Evolutionary conservation across 2,888 invertebrate species (phyloP), one percentile per base, ranked within the genome.

Genomic region (Eurytoma californica): DNA sequence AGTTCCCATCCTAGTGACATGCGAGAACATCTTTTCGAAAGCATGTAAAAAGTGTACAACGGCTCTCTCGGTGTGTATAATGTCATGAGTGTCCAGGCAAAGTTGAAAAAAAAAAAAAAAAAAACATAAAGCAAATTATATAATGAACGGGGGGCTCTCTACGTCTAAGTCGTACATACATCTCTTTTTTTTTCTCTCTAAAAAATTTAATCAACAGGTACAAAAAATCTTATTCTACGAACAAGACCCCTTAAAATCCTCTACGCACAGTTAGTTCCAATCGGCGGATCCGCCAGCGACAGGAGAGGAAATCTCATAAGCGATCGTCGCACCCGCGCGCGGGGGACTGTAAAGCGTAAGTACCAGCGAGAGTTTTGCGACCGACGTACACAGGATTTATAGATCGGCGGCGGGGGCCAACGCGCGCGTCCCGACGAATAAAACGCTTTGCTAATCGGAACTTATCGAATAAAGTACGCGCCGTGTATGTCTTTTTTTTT

Each of bases 1-100:
- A 16, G 53, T 51, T 12, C 47, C 60, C 39, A 24, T 57, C n/a
- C 39, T 39, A 39, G 9, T 39, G 16, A 55, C 3, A 53, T 65
- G 63, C 69, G 63, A 79, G 79, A 79, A 79, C 79, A 74, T 79
- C 12, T 79, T 79, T 79, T 79, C 79, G 63, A 79, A 73, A 74
- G 74, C 74, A 74, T 65, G 79, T 74, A 74, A 79, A 74, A 61
- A 69, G 53, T 57, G 39, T 73, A 63, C n/a, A 74, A 65, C 55
- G 14, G 57, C 47, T 61, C n/a, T 20, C 28, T 16, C 28, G 24
- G 39, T 39, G 39, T 39, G 9, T 39, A 9, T 9, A 7, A 39
- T 39, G 39, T 9, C 9, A 39, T 9, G 39, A 39, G 39, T 39
- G 39, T 39, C 39, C 39, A 9, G 9, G 24, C 24, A 24, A 7